Percentiles rank a stretch among this genome's conserved stretches.
Evolutionary conservation across 2,797 vertebrate species (phyloP).

Genomic region (Parauchenoglanis punctatus): DNA sequence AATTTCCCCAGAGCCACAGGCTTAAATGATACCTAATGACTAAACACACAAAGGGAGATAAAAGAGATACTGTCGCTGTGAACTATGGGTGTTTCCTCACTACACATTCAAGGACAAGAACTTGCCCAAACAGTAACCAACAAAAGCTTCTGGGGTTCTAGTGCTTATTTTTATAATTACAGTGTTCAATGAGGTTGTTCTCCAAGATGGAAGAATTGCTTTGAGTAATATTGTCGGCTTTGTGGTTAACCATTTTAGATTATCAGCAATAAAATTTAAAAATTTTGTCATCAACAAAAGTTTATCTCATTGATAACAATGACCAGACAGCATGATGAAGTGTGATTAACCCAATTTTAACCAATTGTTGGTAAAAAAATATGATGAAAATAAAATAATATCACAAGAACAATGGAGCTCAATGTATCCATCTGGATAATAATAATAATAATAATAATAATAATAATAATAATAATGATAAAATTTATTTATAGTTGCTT

Average conservation of each 20-base stretch:
- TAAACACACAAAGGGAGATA: constrained; percentile 55
- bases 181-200: not conserved
- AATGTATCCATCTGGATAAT: not conserved
- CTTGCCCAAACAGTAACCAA: constrained; percentile 21
- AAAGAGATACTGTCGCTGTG: constrained; percentile 43
- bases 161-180: not conserved
- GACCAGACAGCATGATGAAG: not conserved
- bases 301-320: not conserved
- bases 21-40: constrained; percentile 45
- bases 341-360: not conserved
- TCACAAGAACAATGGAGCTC: not conserved
- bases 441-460: too few relatives aligned
- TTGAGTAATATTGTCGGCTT: not conserved
- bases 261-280: not conserved
- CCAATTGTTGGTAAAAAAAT: not conserved
- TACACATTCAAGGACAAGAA: not conserved
- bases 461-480: too few relatives aligned
- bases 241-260: not conserved
- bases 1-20: constrained; percentile 23
- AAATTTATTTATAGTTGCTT: too few relatives aligned
- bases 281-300: not conserved
- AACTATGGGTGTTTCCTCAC: constrained; percentile 10
- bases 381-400: not conserved
- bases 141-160: constrained; percentile 14
- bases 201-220: not conserved